These are phyloP conservation scores for Drosophila macrospina DNA, from an alignment of 2,888 invertebrate species.

Conservation along the genomic window DNA sequence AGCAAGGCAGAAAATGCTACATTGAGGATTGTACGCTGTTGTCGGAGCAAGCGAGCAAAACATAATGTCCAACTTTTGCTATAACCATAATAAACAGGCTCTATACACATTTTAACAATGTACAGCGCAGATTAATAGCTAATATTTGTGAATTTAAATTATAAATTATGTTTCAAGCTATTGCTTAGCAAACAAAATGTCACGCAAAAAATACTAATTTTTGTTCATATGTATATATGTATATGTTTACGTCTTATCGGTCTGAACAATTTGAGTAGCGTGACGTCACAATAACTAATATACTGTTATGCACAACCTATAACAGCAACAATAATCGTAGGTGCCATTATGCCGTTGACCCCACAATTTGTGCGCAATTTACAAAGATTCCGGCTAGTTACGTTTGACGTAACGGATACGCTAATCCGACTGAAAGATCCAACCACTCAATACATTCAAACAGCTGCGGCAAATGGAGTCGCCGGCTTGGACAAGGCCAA, in stretches of 20 bases:
- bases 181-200: too few relatives aligned
- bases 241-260: background rate
- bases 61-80: too few relatives aligned
- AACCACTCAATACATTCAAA: slow-evolving; percentile 89
- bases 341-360: slow-evolving; percentile 63
- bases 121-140: too few relatives aligned
- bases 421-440: slow-evolving; percentile 90
- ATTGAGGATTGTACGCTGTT: slow-evolving; percentile 16
- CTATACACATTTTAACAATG: too few relatives aligned
- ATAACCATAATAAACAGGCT: too few relatives aligned
- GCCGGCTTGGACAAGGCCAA: slow-evolving; percentile 62
- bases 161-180: too few relatives aligned
- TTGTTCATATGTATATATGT: background rate
- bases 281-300: slow-evolving; percentile 31
- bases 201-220: too few relatives aligned
- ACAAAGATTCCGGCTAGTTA: slow-evolving; percentile 87
- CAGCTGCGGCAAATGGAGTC: slow-evolving; percentile 89
- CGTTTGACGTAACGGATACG: slow-evolving; percentile 96
- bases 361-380: slow-evolving; percentile 78
- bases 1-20: background rate
- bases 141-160: too few relatives aligned
- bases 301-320: background rate
- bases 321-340: background rate
- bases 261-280: background rate
- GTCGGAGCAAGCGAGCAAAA: background rate